Base-by-base conservation (phyloP, 2,888 invertebrate species). In the Ephialtes manifestator region DNA sequence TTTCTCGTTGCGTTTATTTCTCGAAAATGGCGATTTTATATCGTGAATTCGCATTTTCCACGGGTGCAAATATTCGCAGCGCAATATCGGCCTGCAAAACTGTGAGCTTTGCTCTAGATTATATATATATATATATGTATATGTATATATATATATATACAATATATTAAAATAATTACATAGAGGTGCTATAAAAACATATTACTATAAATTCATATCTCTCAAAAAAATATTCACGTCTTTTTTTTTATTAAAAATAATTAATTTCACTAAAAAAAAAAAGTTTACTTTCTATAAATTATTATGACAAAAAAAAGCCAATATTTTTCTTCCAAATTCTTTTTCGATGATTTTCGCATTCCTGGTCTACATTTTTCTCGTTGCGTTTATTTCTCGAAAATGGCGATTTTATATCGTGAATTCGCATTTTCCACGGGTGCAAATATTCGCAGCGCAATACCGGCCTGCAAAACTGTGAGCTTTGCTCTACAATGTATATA, bases 321-420 rank as follows among this genome's bases (percentile, higher is more conserved):
- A n/a, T n/a, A n/a, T n/a, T n/a, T n/a, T n/a, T n/a, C n/a, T n/a
- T n/a, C 4, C 1, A 15, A 51, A 51, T 51, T 51, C 51, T n/a
- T 51, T 3, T 7, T 4, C 5, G 3, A 7, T 18, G n/a, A 7
- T 13, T 58, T 24, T 28, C 58, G 13, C 28, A 13, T 24, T 58
- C 28, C 24, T 18, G n/a, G 18, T 58, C 10, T 28, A 11, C 58
- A 58, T 58, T 58, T 39, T 39, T 39, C 39, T 39, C 39, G 28
- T 58, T 13, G 28, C 24, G 58, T 58, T 58, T 58, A 55, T 20
- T 4, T 24, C 58, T 24, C 7, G 51, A 28, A 58, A 58, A 28
- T 11, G 58, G 28, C 24, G 35, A 55, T 63, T 63, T 63, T 35
- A 63, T 15, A 63, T 63, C 31, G 7, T 35, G 63, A 63, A 63